A percentile compares a stretch with the other conserved stretches of the same genome.
Evolutionary conservation across 2,888 invertebrate genomes (phyloP).

Genomic region (Epistrophe grossulariae): DNA sequence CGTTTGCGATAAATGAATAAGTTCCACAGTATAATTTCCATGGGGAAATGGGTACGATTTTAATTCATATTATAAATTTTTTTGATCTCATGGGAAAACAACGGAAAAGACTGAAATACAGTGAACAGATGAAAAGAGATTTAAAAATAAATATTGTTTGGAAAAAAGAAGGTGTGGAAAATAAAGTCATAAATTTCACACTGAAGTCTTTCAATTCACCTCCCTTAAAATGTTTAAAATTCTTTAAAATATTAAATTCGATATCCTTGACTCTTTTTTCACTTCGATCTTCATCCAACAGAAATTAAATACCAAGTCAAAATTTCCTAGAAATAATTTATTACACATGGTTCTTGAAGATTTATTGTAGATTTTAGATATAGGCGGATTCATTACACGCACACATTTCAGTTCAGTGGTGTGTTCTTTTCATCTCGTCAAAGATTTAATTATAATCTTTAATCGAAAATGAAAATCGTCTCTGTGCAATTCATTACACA

Average conservation of each 20-base stretch:
- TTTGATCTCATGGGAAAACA: too few relatives aligned
- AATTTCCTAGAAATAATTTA: conserved; percentile 1
- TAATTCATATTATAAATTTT: too few relatives aligned
- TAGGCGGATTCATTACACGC: background rate
- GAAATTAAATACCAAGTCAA: background rate
- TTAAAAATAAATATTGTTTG: too few relatives aligned
- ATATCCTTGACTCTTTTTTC: background rate
- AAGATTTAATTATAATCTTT: conserved; percentile 16
- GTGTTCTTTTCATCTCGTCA: conserved; percentile 1
- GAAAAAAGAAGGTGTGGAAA: too few relatives aligned
- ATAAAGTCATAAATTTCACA: too few relatives aligned
- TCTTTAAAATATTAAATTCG: background rate
- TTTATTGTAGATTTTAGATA: background rate
- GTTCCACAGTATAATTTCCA: too few relatives aligned
- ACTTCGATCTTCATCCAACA: background rate
- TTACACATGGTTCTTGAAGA: background rate
- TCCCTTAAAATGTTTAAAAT: too few relatives aligned
- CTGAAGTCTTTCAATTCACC: too few relatives aligned
- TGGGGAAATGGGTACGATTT: too few relatives aligned
- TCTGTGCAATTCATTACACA: background rate
- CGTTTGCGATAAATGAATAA: too few relatives aligned
- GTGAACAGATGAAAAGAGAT: too few relatives aligned
- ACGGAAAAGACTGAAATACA: too few relatives aligned
- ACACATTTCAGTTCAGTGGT: background rate
- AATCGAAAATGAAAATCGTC: conserved; percentile 6